phyloP scores from a whole-genome alignment of 2,797 vertebrate species.

The Rhynchotus rufescens region DNA sequence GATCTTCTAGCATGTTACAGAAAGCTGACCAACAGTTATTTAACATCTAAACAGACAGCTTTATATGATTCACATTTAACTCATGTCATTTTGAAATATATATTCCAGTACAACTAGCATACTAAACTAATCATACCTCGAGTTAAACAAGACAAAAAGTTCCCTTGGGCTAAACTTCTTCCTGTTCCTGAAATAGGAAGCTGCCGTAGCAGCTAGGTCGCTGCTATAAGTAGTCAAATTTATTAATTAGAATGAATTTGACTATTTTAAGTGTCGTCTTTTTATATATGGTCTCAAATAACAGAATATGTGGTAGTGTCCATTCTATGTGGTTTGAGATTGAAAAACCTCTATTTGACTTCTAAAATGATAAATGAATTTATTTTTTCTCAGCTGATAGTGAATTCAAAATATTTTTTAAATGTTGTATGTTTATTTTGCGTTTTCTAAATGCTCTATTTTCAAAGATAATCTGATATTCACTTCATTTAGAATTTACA shows the following conservation, averaged over 20 bases:
- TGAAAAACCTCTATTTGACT: neutral
- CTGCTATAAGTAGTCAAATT: neutral
- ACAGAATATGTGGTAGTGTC: neutral
- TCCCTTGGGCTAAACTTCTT: neutral
- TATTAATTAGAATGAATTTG: neutral
- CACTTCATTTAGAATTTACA: neutral
- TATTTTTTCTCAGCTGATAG: neutral
- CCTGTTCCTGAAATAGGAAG: neutral
- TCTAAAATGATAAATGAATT: neutral
- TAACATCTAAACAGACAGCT: neutral
- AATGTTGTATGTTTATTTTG: fast-evolving
- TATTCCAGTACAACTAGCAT: neutral
- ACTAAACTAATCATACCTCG: neutral
- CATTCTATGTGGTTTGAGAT: neutral
- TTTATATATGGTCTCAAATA: neutral
- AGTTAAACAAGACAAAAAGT: neutral
- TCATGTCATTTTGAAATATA: neutral
- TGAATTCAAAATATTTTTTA: neutral
- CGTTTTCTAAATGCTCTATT: neutral
- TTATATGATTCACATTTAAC: neutral
- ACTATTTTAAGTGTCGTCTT: neutral
- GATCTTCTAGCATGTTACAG: neutral
- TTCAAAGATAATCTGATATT: slow-evolving; percentile 36
- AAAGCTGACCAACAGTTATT: neutral
- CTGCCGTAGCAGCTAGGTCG: neutral